Conservation (phyloP, 2,888 invertebrate species). For the Pedicia rivosa region DNA sequence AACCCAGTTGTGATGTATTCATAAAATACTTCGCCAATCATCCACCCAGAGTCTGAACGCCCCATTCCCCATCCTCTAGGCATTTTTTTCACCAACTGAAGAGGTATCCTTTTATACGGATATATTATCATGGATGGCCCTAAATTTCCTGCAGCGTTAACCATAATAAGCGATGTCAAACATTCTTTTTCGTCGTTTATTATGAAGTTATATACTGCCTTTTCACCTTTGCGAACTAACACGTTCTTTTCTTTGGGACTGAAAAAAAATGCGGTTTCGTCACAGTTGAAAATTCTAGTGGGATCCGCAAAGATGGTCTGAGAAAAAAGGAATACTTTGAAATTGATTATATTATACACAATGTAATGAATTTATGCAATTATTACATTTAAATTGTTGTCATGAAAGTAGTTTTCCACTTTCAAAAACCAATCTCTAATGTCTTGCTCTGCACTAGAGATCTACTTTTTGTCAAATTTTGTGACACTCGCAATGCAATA, state of each 20-base stretch:
- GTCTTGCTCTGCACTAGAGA: too few relatives aligned
- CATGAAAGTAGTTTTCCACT: too few relatives aligned
- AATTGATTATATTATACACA: too few relatives aligned
- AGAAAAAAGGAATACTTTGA: too few relatives aligned
- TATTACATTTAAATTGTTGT: too few relatives aligned
- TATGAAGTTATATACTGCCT: background rate
- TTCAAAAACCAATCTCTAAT: too few relatives aligned
- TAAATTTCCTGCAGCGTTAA: background rate
- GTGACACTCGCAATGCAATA: too few relatives aligned
- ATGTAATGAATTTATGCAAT: too few relatives aligned
- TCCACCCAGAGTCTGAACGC: constrained; percentile 28
- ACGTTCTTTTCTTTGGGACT: background rate
- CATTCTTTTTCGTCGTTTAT: constrained; percentile 3
- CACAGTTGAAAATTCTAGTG: too few relatives aligned
- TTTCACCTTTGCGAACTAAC: background rate
- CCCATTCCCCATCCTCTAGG: constrained; percentile 21
- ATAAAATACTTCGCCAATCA: constrained; percentile 24
- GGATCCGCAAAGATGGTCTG: too few relatives aligned
- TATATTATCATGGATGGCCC: background rate
- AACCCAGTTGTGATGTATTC: constrained; percentile 26
- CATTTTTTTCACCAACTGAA: constrained; percentile 2
- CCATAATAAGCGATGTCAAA: background rate
- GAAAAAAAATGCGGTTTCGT: background rate
- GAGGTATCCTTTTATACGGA: background rate
- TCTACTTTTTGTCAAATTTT: too few relatives aligned